These are phyloP conservation scores for Calameuta filiformis DNA, from an alignment of 2,888 invertebrate species.

Conservation along the genomic window DNA sequence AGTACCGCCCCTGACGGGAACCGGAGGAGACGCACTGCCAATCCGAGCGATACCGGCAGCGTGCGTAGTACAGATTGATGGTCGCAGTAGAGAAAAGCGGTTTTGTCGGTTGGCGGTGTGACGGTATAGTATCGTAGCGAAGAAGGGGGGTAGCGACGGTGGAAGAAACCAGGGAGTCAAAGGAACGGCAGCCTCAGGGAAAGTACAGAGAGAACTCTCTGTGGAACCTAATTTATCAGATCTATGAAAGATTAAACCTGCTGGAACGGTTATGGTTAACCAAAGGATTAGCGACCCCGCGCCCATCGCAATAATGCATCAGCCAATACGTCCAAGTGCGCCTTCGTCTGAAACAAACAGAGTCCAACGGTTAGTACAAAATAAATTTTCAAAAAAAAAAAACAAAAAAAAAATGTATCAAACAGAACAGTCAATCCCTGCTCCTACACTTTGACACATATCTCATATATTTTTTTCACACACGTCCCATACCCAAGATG, in stretches of 20 bases:
- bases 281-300: slow-evolving; percentile 82
- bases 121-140: not conserved
- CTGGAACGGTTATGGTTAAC: slow-evolving; percentile 28
- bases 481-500: not conserved
- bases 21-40: not conserved
- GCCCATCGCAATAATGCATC: slow-evolving; percentile 95
- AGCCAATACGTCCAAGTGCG: slow-evolving; percentile 93
- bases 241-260: not conserved
- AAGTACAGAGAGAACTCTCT: not conserved
- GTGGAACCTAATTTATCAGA: not conserved
- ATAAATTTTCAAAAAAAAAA: not conserved
- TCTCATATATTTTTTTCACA: not conserved
- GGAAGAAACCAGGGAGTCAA: not conserved
- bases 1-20: not conserved
- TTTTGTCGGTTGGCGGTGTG: not conserved
- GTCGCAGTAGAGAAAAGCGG: not conserved
- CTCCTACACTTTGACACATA: not conserved
- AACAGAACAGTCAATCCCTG: not conserved
- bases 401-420: not conserved
- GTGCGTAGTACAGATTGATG: not conserved
- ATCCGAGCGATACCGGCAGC: not conserved
- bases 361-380: not conserved
- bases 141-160: not conserved
- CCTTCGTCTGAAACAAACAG: slow-evolving; percentile 84
- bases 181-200: not conserved